Conservation (phyloP, 2,888 invertebrate species). For the Leistus spinibarbis region DNA sequence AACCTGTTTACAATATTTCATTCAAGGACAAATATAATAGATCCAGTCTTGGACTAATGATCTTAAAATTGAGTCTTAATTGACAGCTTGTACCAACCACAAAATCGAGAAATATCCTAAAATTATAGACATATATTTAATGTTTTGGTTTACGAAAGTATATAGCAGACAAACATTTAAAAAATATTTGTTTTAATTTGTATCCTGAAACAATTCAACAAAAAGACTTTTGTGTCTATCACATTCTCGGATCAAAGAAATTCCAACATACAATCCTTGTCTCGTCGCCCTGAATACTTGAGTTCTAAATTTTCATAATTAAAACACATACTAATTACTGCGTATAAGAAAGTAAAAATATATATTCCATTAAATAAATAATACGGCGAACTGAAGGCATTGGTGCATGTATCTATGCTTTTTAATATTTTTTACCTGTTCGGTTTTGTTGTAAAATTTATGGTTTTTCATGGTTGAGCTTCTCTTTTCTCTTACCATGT, state of each 20-base stretch:
- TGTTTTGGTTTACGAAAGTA: not conserved
- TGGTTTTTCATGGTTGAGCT: not conserved
- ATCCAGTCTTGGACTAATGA: conserved; percentile 6
- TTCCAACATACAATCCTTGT: too few species aligned
- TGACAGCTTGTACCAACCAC: conserved; percentile 1
- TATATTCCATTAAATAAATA: too few species aligned
- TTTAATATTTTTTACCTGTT: not conserved
- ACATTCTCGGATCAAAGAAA: too few species aligned
- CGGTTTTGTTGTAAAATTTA: not conserved
- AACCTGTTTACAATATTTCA: not conserved
- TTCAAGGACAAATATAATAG: conserved; percentile 3
- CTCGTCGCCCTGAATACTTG: too few species aligned
- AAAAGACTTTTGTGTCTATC: too few species aligned
- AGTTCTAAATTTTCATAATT: too few species aligned
- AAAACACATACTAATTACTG: too few species aligned
- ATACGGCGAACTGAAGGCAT: too few species aligned
- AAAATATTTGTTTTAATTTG: not conserved
- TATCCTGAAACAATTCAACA: not conserved
- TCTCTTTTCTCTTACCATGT: not conserved
- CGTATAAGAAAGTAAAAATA: too few species aligned
- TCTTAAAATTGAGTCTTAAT: conserved; percentile 7
- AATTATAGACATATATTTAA: not conserved
- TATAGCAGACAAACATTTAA: not conserved
- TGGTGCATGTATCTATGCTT: too few species aligned
- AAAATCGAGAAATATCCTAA: not conserved